A percentile compares a stretch with the other conserved stretches of the same genome.
phyloP scores from a whole-genome alignment of 23 tunicate species.

The Diplosoma virens region DNA sequence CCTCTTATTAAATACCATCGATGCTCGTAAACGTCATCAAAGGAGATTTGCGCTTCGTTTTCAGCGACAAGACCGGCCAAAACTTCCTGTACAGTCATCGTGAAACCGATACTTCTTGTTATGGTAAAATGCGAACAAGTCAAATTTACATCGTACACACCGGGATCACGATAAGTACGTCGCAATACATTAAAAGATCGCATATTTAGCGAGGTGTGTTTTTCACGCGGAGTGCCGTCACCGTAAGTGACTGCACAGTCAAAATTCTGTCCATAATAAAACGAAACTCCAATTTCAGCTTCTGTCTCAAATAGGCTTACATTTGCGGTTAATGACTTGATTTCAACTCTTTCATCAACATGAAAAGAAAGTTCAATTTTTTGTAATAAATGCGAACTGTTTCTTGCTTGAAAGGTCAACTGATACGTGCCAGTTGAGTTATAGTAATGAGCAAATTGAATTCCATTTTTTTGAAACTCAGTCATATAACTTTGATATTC shows the following conservation, averaged over 20 bases:
- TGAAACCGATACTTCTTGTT: background rate
- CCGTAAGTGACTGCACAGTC: constrained; percentile 25
- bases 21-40: constrained; percentile 33
- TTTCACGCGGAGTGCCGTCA: constrained; percentile 35
- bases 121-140: constrained; percentile 23
- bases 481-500: background rate
- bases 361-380: background rate
- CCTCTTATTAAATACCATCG: constrained; percentile 55
- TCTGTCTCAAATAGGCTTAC: background rate
- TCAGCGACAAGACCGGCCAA: constrained; percentile 14
- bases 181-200: background rate
- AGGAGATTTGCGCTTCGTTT: constrained; percentile 28
- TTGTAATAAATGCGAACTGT: background rate
- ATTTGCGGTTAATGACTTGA: background rate
- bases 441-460: background rate
- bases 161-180: constrained; percentile 33
- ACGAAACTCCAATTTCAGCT: background rate
- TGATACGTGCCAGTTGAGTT: constrained; percentile 3
- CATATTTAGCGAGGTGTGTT: background rate
- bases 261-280: constrained; percentile 13
- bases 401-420: background rate
- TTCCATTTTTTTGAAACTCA: background rate
- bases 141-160: constrained; percentile 5
- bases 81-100: constrained; percentile 18
- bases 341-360: constrained; percentile 4